Base-by-base conservation (phyloP, 2,888 invertebrate genomes). In the Dicyrtomina minuta region DNA sequence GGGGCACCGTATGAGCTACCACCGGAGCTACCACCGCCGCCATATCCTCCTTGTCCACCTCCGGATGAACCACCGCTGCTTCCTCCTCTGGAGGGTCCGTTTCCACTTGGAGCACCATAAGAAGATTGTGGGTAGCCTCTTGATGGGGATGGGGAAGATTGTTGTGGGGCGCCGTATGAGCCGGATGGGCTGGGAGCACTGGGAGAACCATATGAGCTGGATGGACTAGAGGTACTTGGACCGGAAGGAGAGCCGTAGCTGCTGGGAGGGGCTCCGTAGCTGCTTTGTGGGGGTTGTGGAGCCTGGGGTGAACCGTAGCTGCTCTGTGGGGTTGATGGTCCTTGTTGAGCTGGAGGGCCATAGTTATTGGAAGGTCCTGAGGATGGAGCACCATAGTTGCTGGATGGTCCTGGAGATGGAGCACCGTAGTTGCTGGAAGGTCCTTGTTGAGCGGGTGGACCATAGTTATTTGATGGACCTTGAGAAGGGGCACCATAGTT, bases 191-290 rank as follows among this genome's bases (percentile, higher is more conserved):
- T 41, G 66, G 69, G n/a, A 65, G 71, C n/a, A 53, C 68, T 22
- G 51, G 53, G 39, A 22, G 22, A 41, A 49, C 33, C 44, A 66
- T 62, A 67, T 58, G 67, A 49, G 22, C 53, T 69, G 12, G 70
- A 70, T 13, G 62, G 67, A 13, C n/a, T n/a, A 22, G 17, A 12
- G 43, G 51, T 22, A 12, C 13, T 33, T 49, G 27, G 55, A 1
- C 41, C 64, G 8, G 70, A 68, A 44, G 74, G 74, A 39, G 71
- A 51, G 20, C 69, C 70, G 55, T 73, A 73, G 43, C 60, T 61
- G 61, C 67, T 61, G 62, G 61, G 3, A 33, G 8, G 3, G 33
- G 33, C 4, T 33, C 4, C 33, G 33, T n/a, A n/a, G n/a, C n/a
- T n/a, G n/a, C n/a, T n/a, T n/a, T n/a, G 33, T 33, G 33, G 33